Base-by-base conservation (phyloP, 2,113 vertebrate species). In the Ophthalmolycus amberensis region DNA sequence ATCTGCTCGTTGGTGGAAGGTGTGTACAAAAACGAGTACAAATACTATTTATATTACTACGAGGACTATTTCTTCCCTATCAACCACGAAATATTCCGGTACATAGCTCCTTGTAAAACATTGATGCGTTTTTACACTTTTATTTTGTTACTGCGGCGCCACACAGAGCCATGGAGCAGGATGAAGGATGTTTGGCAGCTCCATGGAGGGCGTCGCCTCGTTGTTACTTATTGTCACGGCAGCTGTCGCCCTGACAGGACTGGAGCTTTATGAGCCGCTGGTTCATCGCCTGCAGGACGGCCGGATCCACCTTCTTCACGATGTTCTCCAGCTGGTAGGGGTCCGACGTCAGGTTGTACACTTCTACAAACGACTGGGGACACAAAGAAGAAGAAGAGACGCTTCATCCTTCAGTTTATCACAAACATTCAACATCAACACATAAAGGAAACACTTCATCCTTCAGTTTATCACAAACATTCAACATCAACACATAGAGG, bases 261-360 rank as follows among this genome's bases (percentile, higher is more conserved):
- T 96, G 92, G 0, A 96, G 94, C 79, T 94, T 94, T 59, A 96
- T 96, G 79, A 96, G 94, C 54, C 93, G 90, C 90, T 95, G 95
- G 90, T 96, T 96, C 95, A 96, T 96, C 37, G 50, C 56, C 90
- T 96, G 93, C 66, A 96, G 91, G 42, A 96, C 3, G 1, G 87
- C 0, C 1, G 95, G 95, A 27, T 96, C 94, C 75, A 96, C 94
- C 83, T 92, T 94, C 92, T 96, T 96, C 70, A 94, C 87, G 3
- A 96, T 94, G 91, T 96, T 96, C 80, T 94, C 92, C 90, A 96
- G 90, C 88, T 96, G 95, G 83, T 95, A 85, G 0, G 93, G 94
- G 92, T 96, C 95, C 0, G 90, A 70, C 0, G 90, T 91, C 90
- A 96, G 60, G 93, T 96, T 93, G 73, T 96, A 96, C 74, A 96